A percentile compares a stretch with the other conserved stretches of the same genome.
Conservation (phyloP, 2,797 vertebrate genomes). For the Ibycter americanus region DNA sequence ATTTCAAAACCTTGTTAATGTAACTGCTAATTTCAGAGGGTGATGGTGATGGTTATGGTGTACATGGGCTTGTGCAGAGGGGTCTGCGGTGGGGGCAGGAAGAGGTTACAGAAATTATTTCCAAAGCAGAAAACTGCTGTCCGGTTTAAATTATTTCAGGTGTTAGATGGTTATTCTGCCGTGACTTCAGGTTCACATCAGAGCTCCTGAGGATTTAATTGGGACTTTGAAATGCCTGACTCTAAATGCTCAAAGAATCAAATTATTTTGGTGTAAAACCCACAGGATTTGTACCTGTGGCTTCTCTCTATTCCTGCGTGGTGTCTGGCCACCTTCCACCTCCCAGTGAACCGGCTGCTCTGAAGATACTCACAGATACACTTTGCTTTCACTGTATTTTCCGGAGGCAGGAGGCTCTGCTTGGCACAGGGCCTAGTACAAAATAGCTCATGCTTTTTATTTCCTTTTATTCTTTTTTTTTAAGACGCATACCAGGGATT, state of each 20-base stretch:
- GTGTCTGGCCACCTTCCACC: neutral
- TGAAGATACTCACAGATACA: neutral
- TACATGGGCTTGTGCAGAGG: neutral
- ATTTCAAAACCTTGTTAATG: constrained; percentile 64
- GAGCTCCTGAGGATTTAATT: neutral
- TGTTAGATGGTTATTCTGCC: neutral
- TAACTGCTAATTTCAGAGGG: constrained; percentile 52
- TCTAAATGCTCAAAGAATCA: neutral
- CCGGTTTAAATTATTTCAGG: neutral
- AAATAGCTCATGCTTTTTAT: constrained; percentile 36
- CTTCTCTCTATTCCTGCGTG: neutral
- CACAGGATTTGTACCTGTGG: neutral
- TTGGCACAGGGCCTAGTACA: constrained; percentile 18
- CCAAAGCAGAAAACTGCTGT: constrained; percentile 31
- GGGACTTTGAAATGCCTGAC: neutral
- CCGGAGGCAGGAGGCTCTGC: constrained; percentile 5
- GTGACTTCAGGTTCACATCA: neutral
- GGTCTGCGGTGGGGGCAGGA: constrained; percentile 12
- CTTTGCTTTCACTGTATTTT: neutral
- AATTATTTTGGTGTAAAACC: neutral
- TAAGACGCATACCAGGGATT: neutral
- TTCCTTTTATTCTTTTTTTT: constrained; percentile 20
- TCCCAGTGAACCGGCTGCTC: neutral
- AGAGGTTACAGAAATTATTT: constrained; percentile 44
- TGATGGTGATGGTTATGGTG: constrained; percentile 20